Base-by-base conservation (phyloP, 2,888 invertebrate species). In the Cantharis rustica region DNA sequence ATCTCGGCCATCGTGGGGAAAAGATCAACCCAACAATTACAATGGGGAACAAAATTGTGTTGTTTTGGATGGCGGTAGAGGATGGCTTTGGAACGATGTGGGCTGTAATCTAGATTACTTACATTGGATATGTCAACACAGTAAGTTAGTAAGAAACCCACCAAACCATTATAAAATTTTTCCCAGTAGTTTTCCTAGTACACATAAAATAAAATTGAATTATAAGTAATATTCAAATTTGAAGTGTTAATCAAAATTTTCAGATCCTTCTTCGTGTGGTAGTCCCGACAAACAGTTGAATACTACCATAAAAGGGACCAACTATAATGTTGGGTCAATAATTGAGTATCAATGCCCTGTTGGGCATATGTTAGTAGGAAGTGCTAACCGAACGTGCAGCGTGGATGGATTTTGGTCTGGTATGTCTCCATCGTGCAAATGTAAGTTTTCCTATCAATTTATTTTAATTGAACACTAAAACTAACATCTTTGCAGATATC, bases 11-110 rank as follows among this genome's bases (percentile, higher is more conserved):
- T 91, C 95, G 0, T 97, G 97, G 97, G 97, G 96, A 71, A 95
- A 96, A 86, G 97, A 97, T 85, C 97, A 97, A 86, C 97, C 97
- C 0, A 97, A 97, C 87, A 97, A 97, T 86, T 97, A 97, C 90
- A 97, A 97, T 86, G 96, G 97, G 0, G 96, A 97, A 84, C 97
- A 97, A 87, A 97, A 97, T 87, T 97, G 97, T 88, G 96, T 95
- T n/a, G 96, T 97, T 13, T 89, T 97, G 80, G 97, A 97, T 86
- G 97, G 97, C 0, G 96, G 95, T 0, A 91, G 96, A 69, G 93
- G 93, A 78, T 97, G 97, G 97, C 90, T 95, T 0, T 97, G 97
- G 97, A 97, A 97, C 87, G 97, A 97, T 88, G 96, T 97, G 20
- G 96, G 96, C 71, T 97, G 97, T 87, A 96, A 96, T 88, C 91